Evolutionary conservation across 2,888 invertebrate species (phyloP), one percentile per base, ranked within the genome.

Genomic region (Vandiemenella viatica): DNA sequence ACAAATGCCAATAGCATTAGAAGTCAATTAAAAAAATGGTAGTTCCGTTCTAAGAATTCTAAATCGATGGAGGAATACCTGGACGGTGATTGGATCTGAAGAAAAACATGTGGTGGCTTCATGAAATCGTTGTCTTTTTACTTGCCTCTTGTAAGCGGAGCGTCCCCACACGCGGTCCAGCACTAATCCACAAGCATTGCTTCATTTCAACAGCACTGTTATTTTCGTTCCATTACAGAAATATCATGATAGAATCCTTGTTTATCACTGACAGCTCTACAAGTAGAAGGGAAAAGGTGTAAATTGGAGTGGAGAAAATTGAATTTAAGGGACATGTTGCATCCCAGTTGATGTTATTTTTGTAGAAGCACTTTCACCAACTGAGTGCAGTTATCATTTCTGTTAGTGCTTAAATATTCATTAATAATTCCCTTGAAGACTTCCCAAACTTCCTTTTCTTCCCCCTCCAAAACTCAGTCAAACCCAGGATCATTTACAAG

Each of bases 161-260:
- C 10, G 10, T 23, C 26, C 26, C 41, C 17, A 4, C 19, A 40
- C 3, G 5, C 20, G 20, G 20, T 21, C 46, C 46, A 47, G 42
- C 42, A 22, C 42, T 47, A 47, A 43, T 47, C 47, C 15, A n/a
- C 47, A 19, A 42, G 1, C 42, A 47, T 47, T 42, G 47, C 26
- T 47, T 42, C 42, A 42, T 32, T 42, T 42, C 26, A 47, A 47
- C 18, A 16, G 26, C 26, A 5, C 26, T 45, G 45, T 16, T 37
- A 45, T 45, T 1, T 37, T 21, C 37, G 18, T 38, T 45, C 13
- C 37, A 37, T 37, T 16, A 32, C 32, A 32, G 32, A 32, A 32
- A 32, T n/a, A 32, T 4, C 32, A 10, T 32, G 32, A 32, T 4
- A n/a, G 32, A 32, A 32, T 32, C 32, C 32, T 3, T 32, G 32